These are phyloP conservation scores for Furnarius figulus DNA, from an alignment of 2,113 vertebrate genomes.

Conservation along the genomic window DNA sequence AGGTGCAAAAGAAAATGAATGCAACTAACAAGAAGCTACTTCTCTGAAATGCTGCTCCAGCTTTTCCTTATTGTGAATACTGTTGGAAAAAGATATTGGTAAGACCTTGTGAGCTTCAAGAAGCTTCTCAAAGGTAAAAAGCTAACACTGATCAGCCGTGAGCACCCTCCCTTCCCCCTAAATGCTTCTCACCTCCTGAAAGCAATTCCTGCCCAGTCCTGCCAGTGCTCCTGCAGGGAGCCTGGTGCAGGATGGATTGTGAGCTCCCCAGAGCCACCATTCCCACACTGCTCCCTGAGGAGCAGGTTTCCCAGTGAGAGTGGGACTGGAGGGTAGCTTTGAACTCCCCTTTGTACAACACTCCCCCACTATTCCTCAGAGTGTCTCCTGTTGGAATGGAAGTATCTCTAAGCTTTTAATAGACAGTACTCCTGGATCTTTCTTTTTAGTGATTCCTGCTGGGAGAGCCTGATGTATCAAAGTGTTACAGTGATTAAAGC, in stretches of 20 bases:
- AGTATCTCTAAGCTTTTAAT: conserved; percentile 25
- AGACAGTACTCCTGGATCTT: conserved; percentile 3
- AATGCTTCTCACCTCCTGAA: not conserved
- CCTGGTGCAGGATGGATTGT: not conserved
- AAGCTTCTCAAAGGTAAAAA: not conserved
- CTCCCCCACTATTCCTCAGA: not conserved
- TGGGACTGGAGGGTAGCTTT: not conserved
- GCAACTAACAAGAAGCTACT: conserved; percentile 27
- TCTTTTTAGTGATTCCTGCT: conserved; percentile 31
- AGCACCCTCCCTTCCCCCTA: not conserved
- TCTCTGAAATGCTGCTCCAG: not conserved
- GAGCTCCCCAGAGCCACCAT: not conserved
- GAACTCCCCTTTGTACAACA: not conserved
- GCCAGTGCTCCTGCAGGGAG: not conserved
- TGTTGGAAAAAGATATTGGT: not conserved
- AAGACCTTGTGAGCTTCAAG: not conserved
- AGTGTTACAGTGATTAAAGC: conserved; percentile 39
- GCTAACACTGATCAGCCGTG: not conserved
- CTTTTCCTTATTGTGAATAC: not conserved
- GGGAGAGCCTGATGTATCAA: conserved; percentile 47
- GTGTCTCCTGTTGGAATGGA: not conserved
- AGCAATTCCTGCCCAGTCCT: not conserved
- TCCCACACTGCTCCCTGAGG: not conserved
- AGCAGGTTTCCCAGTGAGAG: not conserved
- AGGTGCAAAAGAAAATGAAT: conserved; percentile 55